Evolutionary conservation across 2,888 invertebrate species (phyloP).

Genomic region (Aelia acuminata): DNA sequence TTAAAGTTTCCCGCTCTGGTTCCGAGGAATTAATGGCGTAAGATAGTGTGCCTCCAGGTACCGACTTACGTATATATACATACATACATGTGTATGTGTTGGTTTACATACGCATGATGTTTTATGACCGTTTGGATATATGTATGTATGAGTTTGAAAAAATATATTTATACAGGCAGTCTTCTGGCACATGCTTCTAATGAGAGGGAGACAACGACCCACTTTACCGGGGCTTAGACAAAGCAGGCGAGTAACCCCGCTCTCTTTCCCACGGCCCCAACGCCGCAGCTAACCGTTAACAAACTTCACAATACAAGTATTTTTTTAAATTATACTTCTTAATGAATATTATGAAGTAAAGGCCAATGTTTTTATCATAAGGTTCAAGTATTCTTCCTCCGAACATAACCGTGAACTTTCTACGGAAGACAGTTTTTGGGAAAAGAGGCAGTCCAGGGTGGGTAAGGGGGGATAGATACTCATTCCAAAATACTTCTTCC

Average conservation of each 20-base stretch:
- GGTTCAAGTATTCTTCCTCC: no score
- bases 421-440: no score
- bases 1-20: not conserved
- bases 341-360: not conserved
- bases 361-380: no score
- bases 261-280: not conserved
- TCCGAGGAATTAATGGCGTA: not conserved
- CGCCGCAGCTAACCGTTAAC: not conserved
- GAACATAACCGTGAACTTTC: no score
- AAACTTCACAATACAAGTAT: not conserved
- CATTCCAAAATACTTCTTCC: no score
- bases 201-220: not conserved
- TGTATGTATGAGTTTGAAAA: not conserved
- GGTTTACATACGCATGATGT: no score
- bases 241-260: not conserved
- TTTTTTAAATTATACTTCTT: not conserved
- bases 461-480: no score
- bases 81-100: not conserved
- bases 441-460: no score
- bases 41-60: not conserved
- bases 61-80: not conserved
- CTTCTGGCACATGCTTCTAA: not conserved
- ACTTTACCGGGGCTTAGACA: not conserved
- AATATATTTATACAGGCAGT: not conserved
- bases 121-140: no score